phyloP scores from a whole-genome alignment of 1,140 invertebrate genomes.

The honey bee (Apis mellifera) region DNA sequence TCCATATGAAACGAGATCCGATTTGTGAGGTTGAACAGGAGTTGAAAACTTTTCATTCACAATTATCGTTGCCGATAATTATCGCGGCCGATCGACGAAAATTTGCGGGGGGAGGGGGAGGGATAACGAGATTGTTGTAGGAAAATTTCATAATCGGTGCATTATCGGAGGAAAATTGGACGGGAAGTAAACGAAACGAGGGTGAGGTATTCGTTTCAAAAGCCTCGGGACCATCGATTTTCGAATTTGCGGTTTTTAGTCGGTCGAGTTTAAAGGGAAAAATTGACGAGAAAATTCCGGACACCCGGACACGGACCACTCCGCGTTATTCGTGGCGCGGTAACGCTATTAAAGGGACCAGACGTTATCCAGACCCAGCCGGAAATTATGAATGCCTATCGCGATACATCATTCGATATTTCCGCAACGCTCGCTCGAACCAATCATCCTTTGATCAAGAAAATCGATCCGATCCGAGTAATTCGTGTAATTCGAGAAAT shows the following conservation, averaged over 20 bases:
- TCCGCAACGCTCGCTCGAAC: neutral
- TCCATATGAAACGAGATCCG: neutral
- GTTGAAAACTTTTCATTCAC: neutral
- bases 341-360: neutral
- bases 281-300: slow-evolving; percentile 20
- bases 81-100: slow-evolving; percentile 12
- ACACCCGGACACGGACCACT: neutral
- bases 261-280: slow-evolving; percentile 25
- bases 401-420: slow-evolving; percentile 21
- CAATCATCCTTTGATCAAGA: neutral
- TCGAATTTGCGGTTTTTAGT: slow-evolving; percentile 48
- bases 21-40: neutral
- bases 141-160: slow-evolving; percentile 18
- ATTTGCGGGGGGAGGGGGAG: neutral
- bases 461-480: neutral
- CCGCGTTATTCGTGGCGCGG: neutral
- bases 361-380: neutral
- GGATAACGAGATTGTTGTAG: neutral
- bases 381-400: slow-evolving; percentile 52
- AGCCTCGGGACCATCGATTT: slow-evolving; percentile 47
- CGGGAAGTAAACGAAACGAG: neutral
- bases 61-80: slow-evolving; percentile 40
- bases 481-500: neutral
- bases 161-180: slow-evolving; percentile 10
- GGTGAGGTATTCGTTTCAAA: neutral